Evolutionary conservation across 2,888 invertebrate species (phyloP).

Genomic region (Synergus japonicus): DNA sequence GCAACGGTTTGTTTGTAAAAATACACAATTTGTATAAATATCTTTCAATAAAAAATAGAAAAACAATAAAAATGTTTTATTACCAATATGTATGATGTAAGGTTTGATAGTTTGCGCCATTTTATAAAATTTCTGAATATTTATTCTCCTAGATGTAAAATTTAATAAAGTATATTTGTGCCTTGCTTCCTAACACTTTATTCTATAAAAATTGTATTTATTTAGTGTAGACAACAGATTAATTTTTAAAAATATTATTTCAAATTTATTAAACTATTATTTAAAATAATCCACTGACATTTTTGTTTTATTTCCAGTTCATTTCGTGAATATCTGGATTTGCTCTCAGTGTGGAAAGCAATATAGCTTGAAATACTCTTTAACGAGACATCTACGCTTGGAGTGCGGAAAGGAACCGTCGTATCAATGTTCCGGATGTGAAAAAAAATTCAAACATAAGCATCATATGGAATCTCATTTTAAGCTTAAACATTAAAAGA

Average conservation of each 20-base stretch:
- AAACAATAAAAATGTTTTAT: not conserved
- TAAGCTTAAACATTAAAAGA: not conserved
- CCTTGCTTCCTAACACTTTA: not conserved
- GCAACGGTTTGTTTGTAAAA: not conserved
- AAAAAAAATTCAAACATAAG: slow-evolving; percentile 75
- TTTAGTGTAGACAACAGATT: not conserved
- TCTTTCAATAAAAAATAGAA: not conserved
- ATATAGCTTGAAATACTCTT: slow-evolving; percentile 51
- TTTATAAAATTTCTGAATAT: too few species aligned
- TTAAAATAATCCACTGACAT: not conserved
- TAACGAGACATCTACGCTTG: slow-evolving; percentile 51
- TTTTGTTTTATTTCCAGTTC: not conserved
- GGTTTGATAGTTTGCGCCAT: too few species aligned
- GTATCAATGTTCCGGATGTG: slow-evolving; percentile 70
- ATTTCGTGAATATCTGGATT: slow-evolving; percentile 8
- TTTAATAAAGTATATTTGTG: too few species aligned
- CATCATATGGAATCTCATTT: slow-evolving; percentile 67
- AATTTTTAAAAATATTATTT: not conserved
- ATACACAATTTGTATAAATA: not conserved
- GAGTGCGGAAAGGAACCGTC: slow-evolving; percentile 72
- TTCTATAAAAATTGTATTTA: not conserved
- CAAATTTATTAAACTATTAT: too few species aligned
- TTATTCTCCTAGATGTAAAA: too few species aligned
- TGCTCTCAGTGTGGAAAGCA: slow-evolving; percentile 53
- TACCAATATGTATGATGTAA: too few species aligned